A percentile compares a stretch with the other conserved stretches of the same genome.
These are phyloP conservation scores for Drosophila longiperda DNA, from an alignment of 2,888 invertebrate species.

Conservation along the genomic window DNA sequence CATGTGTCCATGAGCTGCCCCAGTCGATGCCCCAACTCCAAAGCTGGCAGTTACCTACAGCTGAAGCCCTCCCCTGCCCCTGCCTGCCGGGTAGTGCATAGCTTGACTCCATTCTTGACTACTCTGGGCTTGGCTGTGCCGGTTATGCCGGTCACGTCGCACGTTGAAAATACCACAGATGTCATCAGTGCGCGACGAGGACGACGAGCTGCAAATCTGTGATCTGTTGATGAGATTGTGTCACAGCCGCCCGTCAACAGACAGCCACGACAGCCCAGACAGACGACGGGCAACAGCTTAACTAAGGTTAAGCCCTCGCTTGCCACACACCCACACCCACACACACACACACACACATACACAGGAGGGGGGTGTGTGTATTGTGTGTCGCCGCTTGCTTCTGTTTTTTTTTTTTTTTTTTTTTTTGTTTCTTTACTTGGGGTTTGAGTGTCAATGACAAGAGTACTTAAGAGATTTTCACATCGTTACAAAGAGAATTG, in stretches of 20 bases:
- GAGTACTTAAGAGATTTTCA: constrained; percentile 84
- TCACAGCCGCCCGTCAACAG: constrained; percentile 73
- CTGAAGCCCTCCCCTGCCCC: not conserved
- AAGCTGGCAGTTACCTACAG: not conserved
- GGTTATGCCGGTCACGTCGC: constrained; percentile 81
- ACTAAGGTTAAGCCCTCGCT: constrained; percentile 77
- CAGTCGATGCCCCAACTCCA: not conserved
- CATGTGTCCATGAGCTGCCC: constrained; percentile 4
- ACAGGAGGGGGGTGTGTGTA: constrained; percentile 20
- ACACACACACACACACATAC: constrained; percentile 10
- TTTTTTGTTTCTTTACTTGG: constrained; percentile 12
- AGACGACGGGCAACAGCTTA: constrained; percentile 69
- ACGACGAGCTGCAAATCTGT: constrained; percentile 75
- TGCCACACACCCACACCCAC: constrained; percentile 26
- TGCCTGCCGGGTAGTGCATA: not conserved
- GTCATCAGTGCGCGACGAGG: constrained; percentile 79
- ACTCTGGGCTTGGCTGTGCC: constrained; percentile 15
- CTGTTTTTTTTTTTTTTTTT: constrained; percentile 11
- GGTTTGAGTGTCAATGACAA: constrained; percentile 81
- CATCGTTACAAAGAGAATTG: constrained; percentile 82
- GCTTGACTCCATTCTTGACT: not conserved
- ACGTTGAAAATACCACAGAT: constrained; percentile 82
- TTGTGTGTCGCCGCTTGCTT: constrained; percentile 24
- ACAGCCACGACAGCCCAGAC: constrained; percentile 7
- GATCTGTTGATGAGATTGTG: constrained; percentile 82